Evolutionary conservation across 64 coral and sea anemone species (phyloP).

Genomic region (Platygyra sinensis): DNA sequence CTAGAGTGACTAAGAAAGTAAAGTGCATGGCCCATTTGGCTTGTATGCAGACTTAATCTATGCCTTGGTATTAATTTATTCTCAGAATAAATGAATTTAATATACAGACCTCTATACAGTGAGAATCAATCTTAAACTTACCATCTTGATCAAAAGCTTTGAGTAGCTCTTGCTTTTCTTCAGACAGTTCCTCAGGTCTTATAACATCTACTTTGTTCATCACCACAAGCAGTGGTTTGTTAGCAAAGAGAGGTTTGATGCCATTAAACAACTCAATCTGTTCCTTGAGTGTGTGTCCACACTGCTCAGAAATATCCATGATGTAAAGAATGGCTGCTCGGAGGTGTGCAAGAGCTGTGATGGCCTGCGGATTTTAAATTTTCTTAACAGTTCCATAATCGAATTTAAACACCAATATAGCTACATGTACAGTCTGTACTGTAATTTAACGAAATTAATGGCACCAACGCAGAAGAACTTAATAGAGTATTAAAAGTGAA

Average conservation of each 20-base stretch:
- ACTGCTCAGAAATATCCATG: conserved; percentile 96
- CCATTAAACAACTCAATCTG: conserved; percentile 92
- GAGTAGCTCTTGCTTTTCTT: conserved; percentile 75
- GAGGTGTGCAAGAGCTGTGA: conserved; percentile 94
- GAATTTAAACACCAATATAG: too few species aligned
- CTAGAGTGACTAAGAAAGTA: too few species aligned
- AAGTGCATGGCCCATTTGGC: too few species aligned
- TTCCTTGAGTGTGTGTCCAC: conserved; percentile 87
- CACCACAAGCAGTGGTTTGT: conserved; percentile 87
- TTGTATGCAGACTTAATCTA: too few species aligned
- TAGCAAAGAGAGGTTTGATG: conserved; percentile 97
- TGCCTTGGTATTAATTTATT: too few species aligned
- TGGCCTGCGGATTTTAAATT: conserved; percentile 53
- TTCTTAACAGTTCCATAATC: too few species aligned
- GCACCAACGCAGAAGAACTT: too few species aligned
- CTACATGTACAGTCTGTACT: too few species aligned
- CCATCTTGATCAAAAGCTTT: conserved; percentile 89
- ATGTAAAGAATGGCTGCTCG: conserved; percentile 87
- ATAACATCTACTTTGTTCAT: conserved; percentile 92
- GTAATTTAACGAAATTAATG: too few species aligned
- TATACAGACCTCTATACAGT: neutral
- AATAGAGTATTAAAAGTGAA: too few species aligned
- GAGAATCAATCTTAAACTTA: neutral
- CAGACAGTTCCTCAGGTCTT: conserved; percentile 80
- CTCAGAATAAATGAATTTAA: too few species aligned